phyloP scores from a whole-genome alignment of 2,113 vertebrate species.

The Eurypyga helias region DNA sequence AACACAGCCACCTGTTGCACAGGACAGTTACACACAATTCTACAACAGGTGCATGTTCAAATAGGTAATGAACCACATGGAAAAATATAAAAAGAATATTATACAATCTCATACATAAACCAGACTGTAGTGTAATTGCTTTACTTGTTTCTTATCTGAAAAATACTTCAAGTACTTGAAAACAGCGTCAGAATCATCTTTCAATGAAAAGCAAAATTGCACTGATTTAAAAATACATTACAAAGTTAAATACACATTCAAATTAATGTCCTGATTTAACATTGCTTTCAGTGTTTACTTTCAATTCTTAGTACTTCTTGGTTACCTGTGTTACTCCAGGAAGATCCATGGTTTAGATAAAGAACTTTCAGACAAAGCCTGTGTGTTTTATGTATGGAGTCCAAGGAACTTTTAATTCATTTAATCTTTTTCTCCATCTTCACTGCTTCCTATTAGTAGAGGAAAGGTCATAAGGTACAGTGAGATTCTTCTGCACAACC shows the following conservation, averaged over 20 bases:
- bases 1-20: slow-evolving; percentile 56
- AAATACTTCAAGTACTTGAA: slow-evolving; percentile 57
- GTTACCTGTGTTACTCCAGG: slow-evolving; percentile 23
- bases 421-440: slow-evolving; percentile 96
- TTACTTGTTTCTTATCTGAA: slow-evolving; percentile 42
- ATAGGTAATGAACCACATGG: slow-evolving; percentile 33
- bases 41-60: slow-evolving; percentile 56
- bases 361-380: neutral
- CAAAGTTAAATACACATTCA: slow-evolving; percentile 66
- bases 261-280: slow-evolving; percentile 46
- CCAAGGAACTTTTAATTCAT: neutral
- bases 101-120: slow-evolving; percentile 61
- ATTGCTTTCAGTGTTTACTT: slow-evolving; percentile 44
- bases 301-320: neutral
- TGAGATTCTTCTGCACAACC: neutral
- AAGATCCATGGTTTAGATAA: neutral
- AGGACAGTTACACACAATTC: slow-evolving; percentile 51
- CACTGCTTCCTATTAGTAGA: slow-evolving; percentile 89
- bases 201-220: slow-evolving; percentile 66
- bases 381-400: neutral
- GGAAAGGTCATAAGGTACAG: neutral
- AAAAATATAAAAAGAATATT: slow-evolving; percentile 58
- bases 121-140: slow-evolving; percentile 38
- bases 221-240: slow-evolving; percentile 59
- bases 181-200: slow-evolving; percentile 38